Conservation (phyloP, 1,140 invertebrate genomes). For the Dufourea novaeangliae region DNA sequence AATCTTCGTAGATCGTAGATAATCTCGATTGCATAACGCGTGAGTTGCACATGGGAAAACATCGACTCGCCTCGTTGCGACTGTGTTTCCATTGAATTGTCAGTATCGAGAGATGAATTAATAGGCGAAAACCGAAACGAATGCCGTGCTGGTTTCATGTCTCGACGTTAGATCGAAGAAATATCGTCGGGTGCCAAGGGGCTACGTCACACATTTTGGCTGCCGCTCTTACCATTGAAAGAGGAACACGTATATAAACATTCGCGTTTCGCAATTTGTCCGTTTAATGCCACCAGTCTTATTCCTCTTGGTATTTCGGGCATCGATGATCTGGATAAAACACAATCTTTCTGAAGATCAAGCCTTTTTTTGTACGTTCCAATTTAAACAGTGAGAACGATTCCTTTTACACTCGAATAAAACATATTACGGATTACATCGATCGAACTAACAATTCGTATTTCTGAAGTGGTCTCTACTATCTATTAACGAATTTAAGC, state of each 20-base stretch:
- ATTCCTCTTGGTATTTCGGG: constrained; percentile 21
- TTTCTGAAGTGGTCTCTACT: too few relatives aligned
- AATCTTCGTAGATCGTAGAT: not conserved
- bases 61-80: not conserved
- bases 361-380: too few relatives aligned
- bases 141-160: not conserved
- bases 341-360: not conserved
- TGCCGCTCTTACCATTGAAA: constrained; percentile 28
- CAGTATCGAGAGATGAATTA: not conserved
- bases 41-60: not conserved
- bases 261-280: constrained; percentile 27
- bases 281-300: constrained; percentile 4
- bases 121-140: not conserved
- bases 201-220: constrained; percentile 39
- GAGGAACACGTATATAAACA: constrained; percentile 10
- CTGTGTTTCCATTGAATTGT: not conserved
- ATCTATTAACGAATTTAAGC: too few relatives aligned
- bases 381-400: too few relatives aligned
- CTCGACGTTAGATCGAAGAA: constrained; percentile 17
- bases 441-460: too few relatives aligned
- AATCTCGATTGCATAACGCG: too few relatives aligned
- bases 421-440: too few relatives aligned
- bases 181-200: constrained; percentile 24
- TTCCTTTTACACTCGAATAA: too few relatives aligned
- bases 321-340: constrained; percentile 2